Percentiles rank a stretch among this genome's conserved stretches.
Evolutionary conservation across 2,797 vertebrate species (phyloP).

Genomic region (Serranus cabrilla): DNA sequence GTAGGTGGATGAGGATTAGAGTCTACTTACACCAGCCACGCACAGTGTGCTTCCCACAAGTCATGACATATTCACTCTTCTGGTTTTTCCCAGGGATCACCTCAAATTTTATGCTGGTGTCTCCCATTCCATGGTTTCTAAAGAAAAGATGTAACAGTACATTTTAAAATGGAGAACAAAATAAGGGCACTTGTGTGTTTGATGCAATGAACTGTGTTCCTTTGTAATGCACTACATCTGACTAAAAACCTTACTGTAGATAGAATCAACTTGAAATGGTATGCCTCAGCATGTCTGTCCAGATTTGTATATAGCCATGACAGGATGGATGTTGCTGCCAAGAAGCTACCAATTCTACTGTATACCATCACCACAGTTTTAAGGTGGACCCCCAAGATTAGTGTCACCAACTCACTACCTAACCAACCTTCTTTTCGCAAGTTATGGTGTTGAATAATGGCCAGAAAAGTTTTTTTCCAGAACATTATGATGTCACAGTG

Average conservation of each 20-base stretch:
- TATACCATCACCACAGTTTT: no score
- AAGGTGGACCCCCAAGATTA: no score
- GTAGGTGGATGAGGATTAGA: neutral
- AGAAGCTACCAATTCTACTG: no score
- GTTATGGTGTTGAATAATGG: no score
- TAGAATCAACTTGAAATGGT: no score
- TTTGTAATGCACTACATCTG: neutral
- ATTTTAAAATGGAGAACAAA: neutral
- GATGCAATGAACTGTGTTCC: neutral
- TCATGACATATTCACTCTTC: slow-evolving; percentile 99
- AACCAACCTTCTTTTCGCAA: no score
- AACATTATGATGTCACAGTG: no score
- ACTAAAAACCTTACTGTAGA: neutral
- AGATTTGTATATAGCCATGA: no score
- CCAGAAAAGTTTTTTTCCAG: no score
- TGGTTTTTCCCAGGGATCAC: slow-evolving; percentile 99
- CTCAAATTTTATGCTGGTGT: slow-evolving; percentile 99
- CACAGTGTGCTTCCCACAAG: slow-evolving; percentile 98
- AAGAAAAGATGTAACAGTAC: neutral
- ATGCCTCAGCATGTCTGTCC: no score
- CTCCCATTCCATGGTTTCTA: slow-evolving; percentile 99
- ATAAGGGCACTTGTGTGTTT: neutral
- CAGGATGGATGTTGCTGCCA: no score
- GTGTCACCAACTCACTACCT: no score
- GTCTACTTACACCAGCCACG: slow-evolving; percentile 97